A percentile compares a stretch with the other conserved stretches of the same genome.
Evolutionary conservation across 2,113 vertebrate genomes (phyloP).

Genomic region (Peromyscus californicus): DNA sequence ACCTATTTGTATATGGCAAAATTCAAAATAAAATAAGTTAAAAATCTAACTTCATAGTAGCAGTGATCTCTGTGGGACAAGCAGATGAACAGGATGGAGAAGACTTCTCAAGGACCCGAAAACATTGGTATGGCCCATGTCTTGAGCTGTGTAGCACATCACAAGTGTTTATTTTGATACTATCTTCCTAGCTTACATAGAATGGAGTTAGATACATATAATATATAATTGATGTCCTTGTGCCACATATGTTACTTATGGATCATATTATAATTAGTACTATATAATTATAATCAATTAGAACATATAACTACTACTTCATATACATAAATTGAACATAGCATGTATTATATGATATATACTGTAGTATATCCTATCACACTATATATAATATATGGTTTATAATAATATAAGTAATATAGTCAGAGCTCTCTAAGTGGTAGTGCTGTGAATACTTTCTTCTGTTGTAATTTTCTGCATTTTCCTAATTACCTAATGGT

Average conservation of each 20-base stretch:
- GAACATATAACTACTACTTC: not conserved
- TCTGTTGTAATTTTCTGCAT: not conserved
- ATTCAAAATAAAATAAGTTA: slow-evolving; percentile 4
- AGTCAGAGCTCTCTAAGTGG: not conserved
- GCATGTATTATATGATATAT: not conserved
- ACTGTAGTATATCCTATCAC: not conserved
- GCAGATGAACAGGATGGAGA: not conserved
- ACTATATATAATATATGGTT: not conserved
- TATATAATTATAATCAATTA: not conserved
- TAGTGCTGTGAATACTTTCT: slow-evolving; percentile 8
- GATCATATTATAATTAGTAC: not conserved
- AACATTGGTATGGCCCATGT: not conserved
- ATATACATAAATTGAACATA: not conserved
- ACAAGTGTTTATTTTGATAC: not conserved
- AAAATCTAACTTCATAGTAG: not conserved
- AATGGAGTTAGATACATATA: not conserved
- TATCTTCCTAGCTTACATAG: not conserved
- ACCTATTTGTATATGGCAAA: not conserved
- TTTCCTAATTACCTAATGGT: slow-evolving; percentile 17
- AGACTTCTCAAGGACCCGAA: not conserved
- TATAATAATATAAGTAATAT: not conserved
- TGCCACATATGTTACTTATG: not conserved
- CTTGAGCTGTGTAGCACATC: not conserved
- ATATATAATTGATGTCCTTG: not conserved
- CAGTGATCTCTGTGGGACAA: not conserved